phyloP scores from a whole-genome alignment of 2,797 vertebrate species.

The Pteropus rufus region DNA sequence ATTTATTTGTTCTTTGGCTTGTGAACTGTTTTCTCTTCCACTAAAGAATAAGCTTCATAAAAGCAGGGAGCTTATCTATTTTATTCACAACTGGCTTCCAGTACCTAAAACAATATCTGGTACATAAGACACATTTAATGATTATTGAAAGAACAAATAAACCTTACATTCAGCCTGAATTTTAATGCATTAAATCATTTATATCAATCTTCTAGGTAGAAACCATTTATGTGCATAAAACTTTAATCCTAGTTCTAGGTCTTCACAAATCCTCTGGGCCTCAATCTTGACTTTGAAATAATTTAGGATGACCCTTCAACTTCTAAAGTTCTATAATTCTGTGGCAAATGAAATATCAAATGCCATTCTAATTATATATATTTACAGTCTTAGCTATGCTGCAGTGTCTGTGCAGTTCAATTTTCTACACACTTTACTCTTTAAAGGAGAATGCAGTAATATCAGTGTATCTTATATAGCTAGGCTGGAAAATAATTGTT shows the following conservation, averaged over 20 bases:
- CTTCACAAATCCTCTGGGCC: neutral
- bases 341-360: neutral
- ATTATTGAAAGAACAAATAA: neutral
- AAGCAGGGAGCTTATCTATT: neutral
- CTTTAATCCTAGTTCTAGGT: neutral
- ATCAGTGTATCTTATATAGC: neutral
- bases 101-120: neutral
- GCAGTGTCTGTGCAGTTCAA: neutral
- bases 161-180: neutral
- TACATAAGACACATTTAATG: neutral
- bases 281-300: neutral
- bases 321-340: neutral
- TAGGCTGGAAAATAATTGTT: neutral
- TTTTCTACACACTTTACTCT: neutral
- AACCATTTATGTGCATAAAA: neutral
- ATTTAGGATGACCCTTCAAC: neutral
- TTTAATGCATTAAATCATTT: neutral
- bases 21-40: neutral
- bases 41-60: neutral
- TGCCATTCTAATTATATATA: neutral
- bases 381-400: neutral
- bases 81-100: neutral
- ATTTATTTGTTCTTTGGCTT: neutral
- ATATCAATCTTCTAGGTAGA: neutral
- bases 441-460: neutral